A percentile compares a stretch with the other conserved stretches of the same genome.
Evolutionary conservation across 2,888 invertebrate species (phyloP).

Genomic region (Calliopum simillimum): DNA sequence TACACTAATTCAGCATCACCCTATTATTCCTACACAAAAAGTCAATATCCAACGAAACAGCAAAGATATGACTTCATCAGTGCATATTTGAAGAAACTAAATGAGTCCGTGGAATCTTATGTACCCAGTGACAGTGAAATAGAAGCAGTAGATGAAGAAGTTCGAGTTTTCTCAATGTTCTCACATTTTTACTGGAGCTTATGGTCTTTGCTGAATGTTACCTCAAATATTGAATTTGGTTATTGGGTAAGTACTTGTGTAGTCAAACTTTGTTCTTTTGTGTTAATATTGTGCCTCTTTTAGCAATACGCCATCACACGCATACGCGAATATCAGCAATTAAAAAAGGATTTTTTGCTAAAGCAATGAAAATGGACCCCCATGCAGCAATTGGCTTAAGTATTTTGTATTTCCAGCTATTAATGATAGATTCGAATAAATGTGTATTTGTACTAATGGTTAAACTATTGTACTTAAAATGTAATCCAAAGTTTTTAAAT

Average conservation of each 20-base stretch:
- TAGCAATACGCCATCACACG: constrained; percentile 63
- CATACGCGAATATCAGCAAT: constrained; percentile 58
- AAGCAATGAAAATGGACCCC: background rate
- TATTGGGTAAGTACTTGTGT: constrained; percentile 83
- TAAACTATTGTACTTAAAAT: constrained; percentile 9
- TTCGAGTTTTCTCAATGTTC: constrained; percentile 84
- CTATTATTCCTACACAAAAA: constrained; percentile 77
- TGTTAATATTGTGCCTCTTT: constrained; percentile 25
- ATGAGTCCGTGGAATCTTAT: constrained; percentile 55
- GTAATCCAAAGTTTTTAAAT: background rate
- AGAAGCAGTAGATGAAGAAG: constrained; percentile 78
- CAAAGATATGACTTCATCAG: constrained; percentile 69
- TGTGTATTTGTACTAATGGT: background rate
- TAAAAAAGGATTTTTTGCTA: constrained; percentile 53
- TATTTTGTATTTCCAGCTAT: background rate
- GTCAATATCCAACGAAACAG: constrained; percentile 79
- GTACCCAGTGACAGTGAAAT: constrained; percentile 71
- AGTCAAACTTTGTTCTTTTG: background rate
- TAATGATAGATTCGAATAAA: constrained; percentile 18
- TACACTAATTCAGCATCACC: constrained; percentile 84
- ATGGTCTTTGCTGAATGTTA: constrained; percentile 92
- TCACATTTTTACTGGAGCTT: constrained; percentile 95
- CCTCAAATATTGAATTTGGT: constrained; percentile 91
- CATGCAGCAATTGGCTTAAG: background rate
- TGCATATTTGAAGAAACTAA: constrained; percentile 60